Conservation (phyloP, 2,888 invertebrate genomes). For the Drosophila conformis region DNA sequence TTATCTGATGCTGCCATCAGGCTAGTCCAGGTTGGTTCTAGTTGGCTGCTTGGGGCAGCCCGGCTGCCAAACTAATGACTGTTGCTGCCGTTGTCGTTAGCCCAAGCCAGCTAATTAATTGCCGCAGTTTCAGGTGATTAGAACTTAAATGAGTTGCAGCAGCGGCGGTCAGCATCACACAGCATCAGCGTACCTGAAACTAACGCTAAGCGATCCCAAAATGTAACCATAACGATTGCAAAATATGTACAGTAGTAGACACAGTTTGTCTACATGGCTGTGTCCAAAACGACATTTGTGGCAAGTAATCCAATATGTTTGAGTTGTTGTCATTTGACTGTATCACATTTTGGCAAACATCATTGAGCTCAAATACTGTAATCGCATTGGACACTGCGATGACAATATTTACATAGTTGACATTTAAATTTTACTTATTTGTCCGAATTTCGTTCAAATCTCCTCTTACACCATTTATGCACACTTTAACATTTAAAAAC, state of each 20-base stretch:
- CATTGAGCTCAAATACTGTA: slow-evolving; percentile 8
- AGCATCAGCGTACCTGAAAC: slow-evolving; percentile 17
- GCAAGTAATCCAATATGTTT: slow-evolving; percentile 36
- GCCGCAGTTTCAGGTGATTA: slow-evolving; percentile 79
- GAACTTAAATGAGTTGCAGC: slow-evolving; percentile 76
- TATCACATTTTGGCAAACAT: slow-evolving; percentile 24
- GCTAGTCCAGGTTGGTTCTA: slow-evolving; percentile 11
- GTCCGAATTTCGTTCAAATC: neutral
- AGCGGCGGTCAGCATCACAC: slow-evolving; percentile 21
- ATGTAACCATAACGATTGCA: slow-evolving; percentile 44
- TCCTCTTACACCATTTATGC: neutral
- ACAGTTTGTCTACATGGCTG: slow-evolving; percentile 21
- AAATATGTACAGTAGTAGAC: slow-evolving; percentile 32
- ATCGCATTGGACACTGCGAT: neutral
- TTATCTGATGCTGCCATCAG: slow-evolving; percentile 65
- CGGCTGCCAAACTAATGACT: slow-evolving; percentile 68
- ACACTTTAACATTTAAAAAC: neutral
- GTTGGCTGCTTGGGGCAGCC: slow-evolving; percentile 26
- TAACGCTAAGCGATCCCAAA: slow-evolving; percentile 22
- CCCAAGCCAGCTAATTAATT: slow-evolving; percentile 69
- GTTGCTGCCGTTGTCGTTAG: slow-evolving; percentile 64
- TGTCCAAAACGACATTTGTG: slow-evolving; percentile 20
- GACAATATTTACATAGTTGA: slow-evolving; percentile 3
- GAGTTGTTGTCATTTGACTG: slow-evolving; percentile 11
- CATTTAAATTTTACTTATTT: neutral